Base-by-base conservation (phyloP, 23 tunicate genomes). In the Halocynthia aurantium region DNA sequence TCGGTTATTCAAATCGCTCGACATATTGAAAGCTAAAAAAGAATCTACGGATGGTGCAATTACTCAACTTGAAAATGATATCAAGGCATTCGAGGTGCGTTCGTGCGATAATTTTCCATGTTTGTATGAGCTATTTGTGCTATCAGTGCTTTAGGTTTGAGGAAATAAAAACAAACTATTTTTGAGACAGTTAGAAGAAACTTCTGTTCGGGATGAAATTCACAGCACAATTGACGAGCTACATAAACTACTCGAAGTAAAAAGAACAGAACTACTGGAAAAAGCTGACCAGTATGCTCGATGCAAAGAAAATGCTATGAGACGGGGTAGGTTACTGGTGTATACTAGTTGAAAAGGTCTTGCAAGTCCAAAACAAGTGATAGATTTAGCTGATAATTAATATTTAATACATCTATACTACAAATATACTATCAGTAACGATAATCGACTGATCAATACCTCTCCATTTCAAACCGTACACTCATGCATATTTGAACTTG, bases 171-270 rank as follows among this genome's bases (percentile, higher is more conserved):
- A 10, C 31, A 65, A 20, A 20, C 22, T 65, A 58, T 58, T 58
- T 58, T n/a, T 13, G 15, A 15, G 22, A 15, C 50, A 86, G 91
- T 76, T 77, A 22, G 61, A 83, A 56, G 85, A 86, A 20, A 70
- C 93, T 31, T 80, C 68, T 11, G 69, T 81, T 7, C 79, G 93
- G 0, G 86, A 82, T 17, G 72, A 75, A 52, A 81, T 87, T 69
- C 93, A 87, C 44, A 52, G 86, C 8, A 71, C 93, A 31, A 83
- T 87, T 9, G 93, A 87, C 61, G 93, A 76, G 75, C 81, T 87
- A 80, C 84, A 87, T 71, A 81, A 84, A 52, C 10, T 77, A 50
- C 69, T 87, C 60, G 93, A 87, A 53, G 78, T 78, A 54, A 87
- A 87, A 72, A 68, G 93, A 77, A 81, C 77, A 79, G 86, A 82